Conservation (phyloP, 1,140 invertebrate species). For the Drosophila varians region DNA sequence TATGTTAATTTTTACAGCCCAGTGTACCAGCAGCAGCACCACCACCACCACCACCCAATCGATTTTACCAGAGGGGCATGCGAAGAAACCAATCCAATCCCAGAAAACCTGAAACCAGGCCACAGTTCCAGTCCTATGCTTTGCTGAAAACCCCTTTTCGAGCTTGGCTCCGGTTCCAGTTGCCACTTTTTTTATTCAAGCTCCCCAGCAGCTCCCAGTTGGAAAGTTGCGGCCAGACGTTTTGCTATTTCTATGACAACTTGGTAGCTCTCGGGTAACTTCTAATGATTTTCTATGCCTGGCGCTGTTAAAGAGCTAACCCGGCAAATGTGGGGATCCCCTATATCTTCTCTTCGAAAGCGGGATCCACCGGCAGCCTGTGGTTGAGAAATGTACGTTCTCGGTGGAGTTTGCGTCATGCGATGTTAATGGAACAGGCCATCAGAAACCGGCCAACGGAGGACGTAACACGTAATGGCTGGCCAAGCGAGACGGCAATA, state of each 20-base stretch:
- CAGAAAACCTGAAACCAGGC: slow-evolving; percentile 36
- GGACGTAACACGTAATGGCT: slow-evolving; percentile 65
- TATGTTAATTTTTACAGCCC: slow-evolving; percentile 69
- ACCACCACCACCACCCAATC: slow-evolving; percentile 35
- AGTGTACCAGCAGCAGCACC: slow-evolving; percentile 1
- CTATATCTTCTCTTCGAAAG: background rate
- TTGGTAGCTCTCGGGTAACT: slow-evolving; percentile 72
- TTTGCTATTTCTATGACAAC: slow-evolving; percentile 81
- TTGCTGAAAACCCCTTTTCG: slow-evolving; percentile 12
- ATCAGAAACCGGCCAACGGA: slow-evolving; percentile 35
- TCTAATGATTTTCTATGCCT: slow-evolving; percentile 80
- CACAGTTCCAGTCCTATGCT: background rate
- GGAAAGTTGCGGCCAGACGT: slow-evolving; percentile 42
- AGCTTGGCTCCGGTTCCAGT: slow-evolving; percentile 11
- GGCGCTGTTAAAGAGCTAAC: slow-evolving; percentile 34
- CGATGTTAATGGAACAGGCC: slow-evolving; percentile 78
- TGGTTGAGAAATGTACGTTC: slow-evolving; percentile 69
- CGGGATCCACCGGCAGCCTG: slow-evolving; percentile 21
- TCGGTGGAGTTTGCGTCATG: slow-evolving; percentile 78
- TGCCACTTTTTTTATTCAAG: background rate
- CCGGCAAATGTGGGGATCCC: slow-evolving; percentile 17
- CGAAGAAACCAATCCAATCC: slow-evolving; percentile 9
- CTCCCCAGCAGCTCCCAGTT: slow-evolving; percentile 9
- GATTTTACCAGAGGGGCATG: slow-evolving; percentile 31
- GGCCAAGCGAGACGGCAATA: slow-evolving; percentile 48